A percentile compares a stretch with the other conserved stretches of the same genome.
These are phyloP conservation scores for Pycnonotus jocosus DNA, from an alignment of 2,113 vertebrate species.

Conservation along the genomic window DNA sequence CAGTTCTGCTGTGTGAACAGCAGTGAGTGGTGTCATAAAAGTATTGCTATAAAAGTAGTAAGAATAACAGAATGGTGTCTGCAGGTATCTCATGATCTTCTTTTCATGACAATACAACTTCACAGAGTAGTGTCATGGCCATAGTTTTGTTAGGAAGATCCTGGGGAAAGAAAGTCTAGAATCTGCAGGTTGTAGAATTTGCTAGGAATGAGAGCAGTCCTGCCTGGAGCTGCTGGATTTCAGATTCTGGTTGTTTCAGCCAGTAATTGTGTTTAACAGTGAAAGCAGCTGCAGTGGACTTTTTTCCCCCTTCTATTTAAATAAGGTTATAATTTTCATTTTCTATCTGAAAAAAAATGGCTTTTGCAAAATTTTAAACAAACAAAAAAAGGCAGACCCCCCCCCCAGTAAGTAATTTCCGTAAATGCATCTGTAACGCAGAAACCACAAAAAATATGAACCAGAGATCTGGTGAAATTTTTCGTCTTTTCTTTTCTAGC, in stretches of 20 bases:
- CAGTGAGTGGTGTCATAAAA: neutral
- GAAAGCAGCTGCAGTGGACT: neutral
- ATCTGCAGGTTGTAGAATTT: neutral
- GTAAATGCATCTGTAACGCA: neutral
- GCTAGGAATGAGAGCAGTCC: neutral
- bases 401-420: neutral
- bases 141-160: neutral
- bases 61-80: neutral
- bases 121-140: neutral
- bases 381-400: too few species aligned
- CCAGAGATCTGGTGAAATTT: neutral
- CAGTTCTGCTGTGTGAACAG: neutral
- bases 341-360: neutral
- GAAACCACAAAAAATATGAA: neutral
- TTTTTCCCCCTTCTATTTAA: neutral
- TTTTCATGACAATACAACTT: neutral
- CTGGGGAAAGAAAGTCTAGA: neutral
- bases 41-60: neutral
- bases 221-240: slow-evolving; percentile 27
- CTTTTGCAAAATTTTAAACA: neutral
- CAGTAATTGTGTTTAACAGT: slow-evolving; percentile 21
- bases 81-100: neutral
- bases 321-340: neutral
- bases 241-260: slow-evolving; percentile 26
- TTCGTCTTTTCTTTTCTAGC: neutral